Base-by-base conservation (phyloP, 2,888 invertebrate genomes). In the Macaria liturata region DNA sequence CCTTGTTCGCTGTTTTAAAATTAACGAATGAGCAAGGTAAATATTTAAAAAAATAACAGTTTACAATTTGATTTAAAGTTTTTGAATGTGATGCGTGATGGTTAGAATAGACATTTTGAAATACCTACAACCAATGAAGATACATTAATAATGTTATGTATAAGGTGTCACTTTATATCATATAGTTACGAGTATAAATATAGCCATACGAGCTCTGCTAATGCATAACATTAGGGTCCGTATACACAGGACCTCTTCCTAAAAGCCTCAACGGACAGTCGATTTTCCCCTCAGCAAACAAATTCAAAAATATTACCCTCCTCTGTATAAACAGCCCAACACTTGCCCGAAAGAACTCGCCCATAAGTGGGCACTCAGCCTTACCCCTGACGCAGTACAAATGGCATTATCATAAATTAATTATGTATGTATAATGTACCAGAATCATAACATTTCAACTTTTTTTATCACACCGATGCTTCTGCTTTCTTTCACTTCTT, bases 341-440 rank as follows among this genome's bases (percentile, higher is more conserved):
- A 49, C 59, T 59, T 49, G 46, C 55, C 55, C 48, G 46, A 60
- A 60, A 66, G 66, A 66, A 63, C 64, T 61, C 61, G 57, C 49
- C 69, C 75, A 74, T 75, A 76, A 78, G 75, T 78, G 78, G 70
- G 67, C 65, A 69, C 75, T 73, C 74, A 64, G 65, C 70, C 74
- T 72, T 70, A 73, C 70, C 73, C 72, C 67, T 46, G 67, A 64
- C 66, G 70, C 64, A 65, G 72, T 67, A 71, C 69, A 65, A 68
- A 62, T 55, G 61, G 66, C 67, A 80, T 82, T 80, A 81, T 67
- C 78, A 81, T 81, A 80, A 75, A 82, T 84, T 81, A 81, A 84
- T 84, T 82, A 84, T 81, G 81, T 82, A 84, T 81, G 81, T 74
- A 81, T 81, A 74, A 80, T 59, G 73, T 62, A 64, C 66, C 69